Base-by-base conservation (phyloP, 2,113 vertebrate genomes). In the Planiliza haematocheilus region DNA sequence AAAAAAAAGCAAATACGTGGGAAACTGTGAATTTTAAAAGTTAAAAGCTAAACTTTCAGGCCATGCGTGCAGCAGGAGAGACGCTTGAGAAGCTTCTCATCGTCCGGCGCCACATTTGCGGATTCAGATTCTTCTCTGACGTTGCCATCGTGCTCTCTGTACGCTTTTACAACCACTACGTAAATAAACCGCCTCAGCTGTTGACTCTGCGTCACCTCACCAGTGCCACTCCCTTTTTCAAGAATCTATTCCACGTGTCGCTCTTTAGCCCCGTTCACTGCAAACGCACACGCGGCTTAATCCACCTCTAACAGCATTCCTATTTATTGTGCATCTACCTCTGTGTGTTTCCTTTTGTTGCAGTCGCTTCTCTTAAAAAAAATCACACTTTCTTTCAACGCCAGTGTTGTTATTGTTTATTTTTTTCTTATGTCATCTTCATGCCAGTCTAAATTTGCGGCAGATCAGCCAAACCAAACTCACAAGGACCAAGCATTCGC, bases 251-350 rank as follows among this genome's bases (percentile, higher is more conserved):
- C 43, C 0, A 13, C 20, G 13, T 43, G 8, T 24, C 8, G 18
- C 7, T 1, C 24, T 30, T 30, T 30, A 30, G 45, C 39, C 45
- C 6, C 7, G 14, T 69, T 78, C 52, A 64, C 79, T 85, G 57
- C 67, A 76, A 24, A 49, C 58, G 67, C 49, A 45, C 52, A 51
- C 53, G 42, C 9, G 24, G 16, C 82, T 16, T 82, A 13, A 24
- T 17, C 46, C 59, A 39, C 38, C 17, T 63, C 1, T 12, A 16
- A 64, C 66, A 17, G 48, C 81, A 87, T 90, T 91, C 82, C 71
- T 83, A 69, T 88, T 86, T 79, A 82, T 88, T 79, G 55, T 82
- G 63, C 73, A 84, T 87, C 88, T 91, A 90, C 89, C 88, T 91
- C 91, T 79, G 72, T n/a, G 13, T 77, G 14, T 77, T 74, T 57